These are phyloP conservation scores for Lophius piscatorius DNA, from an alignment of 2,113 vertebrate species.

Conservation along the genomic window DNA sequence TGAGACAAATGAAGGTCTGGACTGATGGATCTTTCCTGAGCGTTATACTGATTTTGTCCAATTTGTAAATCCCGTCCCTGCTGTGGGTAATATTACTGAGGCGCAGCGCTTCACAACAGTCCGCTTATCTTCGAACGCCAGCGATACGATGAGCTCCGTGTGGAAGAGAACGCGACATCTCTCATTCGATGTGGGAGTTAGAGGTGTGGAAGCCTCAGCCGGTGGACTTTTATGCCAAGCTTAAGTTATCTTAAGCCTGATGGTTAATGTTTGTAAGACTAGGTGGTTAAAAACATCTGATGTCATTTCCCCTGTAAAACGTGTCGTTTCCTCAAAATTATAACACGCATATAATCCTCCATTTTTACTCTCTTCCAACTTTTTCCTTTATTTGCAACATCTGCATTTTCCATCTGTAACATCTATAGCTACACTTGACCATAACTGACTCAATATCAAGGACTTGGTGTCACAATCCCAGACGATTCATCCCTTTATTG, in stretches of 20 bases:
- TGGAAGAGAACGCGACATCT: constrained; percentile 44
- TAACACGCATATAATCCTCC: too few species aligned
- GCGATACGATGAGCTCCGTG: constrained; percentile 40
- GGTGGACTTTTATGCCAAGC: constrained; percentile 15
- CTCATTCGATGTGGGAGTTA: constrained; percentile 41
- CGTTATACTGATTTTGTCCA: constrained; percentile 46
- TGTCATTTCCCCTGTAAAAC: too few species aligned
- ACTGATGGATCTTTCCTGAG: constrained; percentile 32
- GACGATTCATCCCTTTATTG: too few species aligned
- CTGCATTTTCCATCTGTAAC: too few species aligned
- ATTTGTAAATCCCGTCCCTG: constrained; percentile 51
- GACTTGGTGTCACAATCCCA: too few species aligned
- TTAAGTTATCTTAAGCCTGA: constrained; percentile 5
- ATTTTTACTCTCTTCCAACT: too few species aligned
- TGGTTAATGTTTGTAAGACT: constrained; percentile 4
- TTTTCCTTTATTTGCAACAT: too few species aligned
- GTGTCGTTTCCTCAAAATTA: too few species aligned
- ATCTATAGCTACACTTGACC: too few species aligned
- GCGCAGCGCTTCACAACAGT: constrained; percentile 7
- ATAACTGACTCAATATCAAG: too few species aligned
- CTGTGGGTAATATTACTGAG: constrained; percentile 41
- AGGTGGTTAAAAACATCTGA: too few species aligned
- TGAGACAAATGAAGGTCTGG: constrained; percentile 13
- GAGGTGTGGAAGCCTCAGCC: constrained; percentile 10
- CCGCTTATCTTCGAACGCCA: constrained; percentile 7